phyloP scores from a whole-genome alignment of 2,797 vertebrate species.

The Forpus xanthops region DNA sequence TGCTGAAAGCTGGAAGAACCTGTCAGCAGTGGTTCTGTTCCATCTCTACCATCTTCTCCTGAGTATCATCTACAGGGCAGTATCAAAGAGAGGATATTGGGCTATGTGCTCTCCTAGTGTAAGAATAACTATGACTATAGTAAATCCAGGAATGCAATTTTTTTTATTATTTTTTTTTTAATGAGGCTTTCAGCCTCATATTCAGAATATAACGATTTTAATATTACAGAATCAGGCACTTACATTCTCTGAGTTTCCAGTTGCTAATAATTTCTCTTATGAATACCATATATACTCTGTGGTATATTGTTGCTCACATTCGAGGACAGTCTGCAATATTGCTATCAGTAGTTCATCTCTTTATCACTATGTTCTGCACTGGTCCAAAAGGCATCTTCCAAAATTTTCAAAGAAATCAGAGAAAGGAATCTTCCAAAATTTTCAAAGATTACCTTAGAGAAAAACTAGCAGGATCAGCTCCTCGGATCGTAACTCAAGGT shows the following conservation, averaged over 20 bases:
- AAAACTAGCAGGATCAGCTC: not conserved
- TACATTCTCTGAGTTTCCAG: not conserved
- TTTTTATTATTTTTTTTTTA: not conserved
- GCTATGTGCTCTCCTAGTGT: not conserved
- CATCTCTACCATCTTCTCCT: not conserved
- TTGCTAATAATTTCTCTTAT: not conserved
- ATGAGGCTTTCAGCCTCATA: not conserved
- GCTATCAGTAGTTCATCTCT: not conserved
- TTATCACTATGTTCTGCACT: fast-evolving
- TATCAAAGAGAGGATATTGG: not conserved
- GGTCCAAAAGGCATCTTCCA: not conserved
- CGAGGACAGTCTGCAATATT: not conserved
- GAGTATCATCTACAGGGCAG: not conserved
- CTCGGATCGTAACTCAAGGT: not conserved
- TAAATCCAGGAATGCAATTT: not conserved
- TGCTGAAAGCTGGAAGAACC: not conserved
- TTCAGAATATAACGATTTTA: not conserved
- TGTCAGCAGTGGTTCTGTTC: not conserved
- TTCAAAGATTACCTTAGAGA: not conserved
- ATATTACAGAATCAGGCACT: not conserved
- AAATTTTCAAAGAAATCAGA: not conserved
- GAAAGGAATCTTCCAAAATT: not conserved
- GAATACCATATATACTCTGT: not conserved
- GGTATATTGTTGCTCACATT: not conserved
- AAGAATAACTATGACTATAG: not conserved